A percentile compares a stretch with the other conserved stretches of the same genome.
These are phyloP conservation scores for Pterocles gutturalis DNA, from an alignment of 2,113 vertebrate species.

Conservation along the genomic window DNA sequence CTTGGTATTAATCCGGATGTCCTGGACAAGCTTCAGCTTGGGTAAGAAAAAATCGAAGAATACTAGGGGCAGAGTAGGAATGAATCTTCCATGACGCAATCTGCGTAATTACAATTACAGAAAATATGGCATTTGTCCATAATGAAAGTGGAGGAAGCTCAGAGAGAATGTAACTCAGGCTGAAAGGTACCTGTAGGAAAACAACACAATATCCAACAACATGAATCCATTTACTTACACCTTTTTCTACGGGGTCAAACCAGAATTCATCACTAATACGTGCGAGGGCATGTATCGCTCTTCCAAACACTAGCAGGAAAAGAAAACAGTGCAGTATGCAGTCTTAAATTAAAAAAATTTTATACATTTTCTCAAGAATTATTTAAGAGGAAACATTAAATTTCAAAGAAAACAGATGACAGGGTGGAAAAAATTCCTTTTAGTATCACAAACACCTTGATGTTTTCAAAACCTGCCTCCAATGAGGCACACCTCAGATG, in stretches of 20 bases:
- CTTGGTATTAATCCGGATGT: background rate
- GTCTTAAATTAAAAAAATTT: background rate
- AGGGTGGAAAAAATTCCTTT: background rate
- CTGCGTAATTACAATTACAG: background rate
- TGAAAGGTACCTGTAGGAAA: background rate
- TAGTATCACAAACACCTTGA: background rate
- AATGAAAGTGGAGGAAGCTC: background rate
- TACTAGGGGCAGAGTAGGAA: background rate
- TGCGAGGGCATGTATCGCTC: slow-evolving; percentile 88
- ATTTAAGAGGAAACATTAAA: background rate
- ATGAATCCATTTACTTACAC: slow-evolving; percentile 79
- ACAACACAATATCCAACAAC: background rate
- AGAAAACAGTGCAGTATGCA: background rate
- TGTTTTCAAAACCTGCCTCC: background rate
- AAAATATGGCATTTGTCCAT: background rate
- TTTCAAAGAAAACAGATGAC: background rate
- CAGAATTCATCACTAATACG: slow-evolving; percentile 90
- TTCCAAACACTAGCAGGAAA: slow-evolving; percentile 86
- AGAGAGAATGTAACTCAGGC: background rate
- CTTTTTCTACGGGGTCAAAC: slow-evolving; percentile 88
- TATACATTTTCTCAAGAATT: background rate
- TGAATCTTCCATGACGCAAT: background rate
- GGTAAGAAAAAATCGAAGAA: background rate
- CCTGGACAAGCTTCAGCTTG: background rate
- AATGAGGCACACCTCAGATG: rapidly evolving